Base-by-base conservation (phyloP, 2,888 invertebrate genomes). In the Sminthurides aquaticus region DNA sequence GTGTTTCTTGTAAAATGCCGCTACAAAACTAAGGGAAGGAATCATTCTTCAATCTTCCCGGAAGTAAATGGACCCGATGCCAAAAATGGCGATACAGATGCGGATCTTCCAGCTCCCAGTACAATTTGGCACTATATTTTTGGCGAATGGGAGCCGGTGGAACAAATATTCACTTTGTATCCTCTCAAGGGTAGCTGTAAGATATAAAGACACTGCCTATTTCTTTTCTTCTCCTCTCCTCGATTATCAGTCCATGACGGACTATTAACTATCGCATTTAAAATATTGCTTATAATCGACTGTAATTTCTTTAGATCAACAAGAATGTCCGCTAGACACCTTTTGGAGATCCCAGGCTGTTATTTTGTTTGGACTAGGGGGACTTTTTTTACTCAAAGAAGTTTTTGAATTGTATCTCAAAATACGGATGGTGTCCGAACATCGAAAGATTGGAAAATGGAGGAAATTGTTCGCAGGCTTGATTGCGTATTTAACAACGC, bases 361-460 rank as follows among this genome's bases (percentile, higher is more conserved):
- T 18, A 26, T 34, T 5, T 49, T 64, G 27, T 27, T 64, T 27
- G 25, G 57, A 1, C 29, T 64, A 24, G 63, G 58, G 1, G 22
- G 57, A 5, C 11, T 58, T n/a, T 64, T 64, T 24, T 28, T 64
- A 11, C 22, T 57, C 52, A 64, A 64, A 58, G 63, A 64, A 34
- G 18, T 58, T 3, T 64, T 48, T 54, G 63, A 64, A 52, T 22
- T 57, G 22, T 29, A 57, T 1, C 20, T 64, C 5, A 52, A 52
- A 20, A 20, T 20, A 5, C 52, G 20, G 20, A 52, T 20, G 22
- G 5, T 22, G 3, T 15, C 8, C 8, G 15, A 34, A 34, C 43
- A 15, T 15, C 5, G 43, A 34, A 34, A 34, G 5, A 34, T 34
- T 34, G 24, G 27, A 26, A 62, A 49, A 8, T 54, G 54, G 24